These are phyloP conservation scores for Diploscapter pachys DNA, from an alignment of 1,140 invertebrate genomes.

Conservation along the genomic window DNA sequence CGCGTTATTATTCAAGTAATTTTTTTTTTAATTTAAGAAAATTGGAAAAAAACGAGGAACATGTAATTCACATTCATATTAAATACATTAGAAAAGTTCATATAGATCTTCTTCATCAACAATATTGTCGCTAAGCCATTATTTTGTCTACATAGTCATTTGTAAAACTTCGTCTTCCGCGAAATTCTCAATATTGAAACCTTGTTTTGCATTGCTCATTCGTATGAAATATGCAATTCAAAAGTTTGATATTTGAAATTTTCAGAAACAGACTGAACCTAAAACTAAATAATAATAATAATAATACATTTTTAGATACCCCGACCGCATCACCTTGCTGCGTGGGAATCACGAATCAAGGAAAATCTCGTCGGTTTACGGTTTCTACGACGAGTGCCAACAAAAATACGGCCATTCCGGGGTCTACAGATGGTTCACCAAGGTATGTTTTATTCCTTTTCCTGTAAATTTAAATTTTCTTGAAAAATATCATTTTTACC, in stretches of 20 bases:
- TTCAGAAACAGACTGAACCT: too few relatives aligned
- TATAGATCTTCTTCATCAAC: too few relatives aligned
- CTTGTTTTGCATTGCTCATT: too few relatives aligned
- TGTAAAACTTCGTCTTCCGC: too few relatives aligned
- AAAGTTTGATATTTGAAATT: too few relatives aligned
- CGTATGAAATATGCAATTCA: too few relatives aligned
- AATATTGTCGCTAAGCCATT: too few relatives aligned
- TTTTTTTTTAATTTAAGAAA: neutral
- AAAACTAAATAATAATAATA: neutral
- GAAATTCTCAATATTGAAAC: too few relatives aligned
- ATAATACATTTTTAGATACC: constrained; percentile 75
- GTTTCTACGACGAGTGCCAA: constrained; percentile 60
- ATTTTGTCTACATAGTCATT: too few relatives aligned
- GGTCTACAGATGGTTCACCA: constrained; percentile 58
- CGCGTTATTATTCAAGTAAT: constrained; percentile 25
- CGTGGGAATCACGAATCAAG: constrained; percentile 93
- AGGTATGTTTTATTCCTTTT: constrained; percentile 32
- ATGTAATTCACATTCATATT: too few relatives aligned
- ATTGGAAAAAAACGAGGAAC: neutral
- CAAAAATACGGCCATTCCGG: constrained; percentile 54
- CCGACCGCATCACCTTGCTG: constrained; percentile 93
- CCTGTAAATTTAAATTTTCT: too few relatives aligned
- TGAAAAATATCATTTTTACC: neutral
- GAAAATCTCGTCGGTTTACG: constrained; percentile 83
- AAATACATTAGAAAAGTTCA: too few relatives aligned